Base-by-base conservation (phyloP, 2,113 vertebrate genomes). In the Saguinus midas region DNA sequence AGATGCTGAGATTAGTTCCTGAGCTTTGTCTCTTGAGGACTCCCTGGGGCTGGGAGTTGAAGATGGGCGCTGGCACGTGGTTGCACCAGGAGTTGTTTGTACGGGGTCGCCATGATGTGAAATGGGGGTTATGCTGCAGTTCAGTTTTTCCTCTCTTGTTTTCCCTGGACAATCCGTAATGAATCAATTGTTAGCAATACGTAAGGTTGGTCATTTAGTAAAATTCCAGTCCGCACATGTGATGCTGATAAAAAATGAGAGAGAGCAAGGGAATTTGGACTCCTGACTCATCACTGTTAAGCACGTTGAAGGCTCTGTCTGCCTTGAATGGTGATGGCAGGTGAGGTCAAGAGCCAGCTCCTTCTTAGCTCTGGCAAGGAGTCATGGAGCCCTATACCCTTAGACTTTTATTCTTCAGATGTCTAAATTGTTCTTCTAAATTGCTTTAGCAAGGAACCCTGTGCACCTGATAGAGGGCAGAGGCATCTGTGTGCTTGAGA, bases 1-100 rank as follows among this genome's bases (percentile, higher is more conserved):
- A 86, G 75, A 82, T 17, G 6, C 55, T 55, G 35, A 87, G 50
- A 7, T 68, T 52, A n/a, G 27, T 57, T 79, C 79, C 83, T 75
- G 45, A 92, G 45, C 37, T 43, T 96, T 0, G 0, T 32, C 25
- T 78, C 58, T 45, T 20, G 13, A 94, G 57, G 35, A 75, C 17
- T 18, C 20, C 23, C 5, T 9, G 27, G 45, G 43, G 2, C 25
- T 48, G 29, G 82, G 66, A 73, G 80, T 68, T 12, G 37, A 35
- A 12, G 43, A 79, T 16, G 32, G 5, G 1, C 4, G 0, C 11
- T 11, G 5, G 45, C 50, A 52, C 0, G 0, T 2, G 40, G 73
- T 21, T 3, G 40, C 14, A 32, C n/a, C 48, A 40, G 17, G 66
- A 70, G 45, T 72, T 83, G 3, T 73, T 80, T 37, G 25, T 27